Evolutionary conservation across 2,113 vertebrate species (phyloP), one percentile per base, ranked within the genome.

Genomic region (Psittacula cyanocephala): DNA sequence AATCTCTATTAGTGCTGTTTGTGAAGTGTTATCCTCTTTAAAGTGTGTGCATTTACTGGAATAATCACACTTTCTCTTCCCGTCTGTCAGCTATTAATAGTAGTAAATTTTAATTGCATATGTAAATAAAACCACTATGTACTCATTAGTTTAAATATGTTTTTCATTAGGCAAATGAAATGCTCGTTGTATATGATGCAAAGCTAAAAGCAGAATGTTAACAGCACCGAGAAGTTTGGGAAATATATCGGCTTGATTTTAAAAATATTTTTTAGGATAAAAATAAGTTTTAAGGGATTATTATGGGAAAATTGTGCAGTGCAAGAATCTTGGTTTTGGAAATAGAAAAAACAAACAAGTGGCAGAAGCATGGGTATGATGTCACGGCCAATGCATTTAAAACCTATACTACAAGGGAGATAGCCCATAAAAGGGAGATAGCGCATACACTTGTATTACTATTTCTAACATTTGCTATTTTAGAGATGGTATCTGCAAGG

Each of bases 161-260:
- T 97, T 98, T 97, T 97, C 96, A 97, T 98, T 97, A 98, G 83
- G 96, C 96, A 97, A 97, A 98, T 97, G 95, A 97, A 98, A 96
- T 93, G 81, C 91, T 97, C 46, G 29, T 92, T 94, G 91, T 79
- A 49, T 89, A 71, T 89, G 80, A 95, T 95, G 92, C 67, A 96
- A 93, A 67, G 72, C 88, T 94, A 89, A 97, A 97, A 94, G 77
- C 81, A 95, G 94, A 97, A 97, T 89, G 53, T 88, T 94, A 96
- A 96, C 31, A 93, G 76, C 37, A 94, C 69, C 37, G 29, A 91
- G 50, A 15, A 70, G 55, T 81, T 92, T 62, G 35, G 23, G 43
- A 93, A 71, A 50, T 70, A 52, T 41, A 49, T 76, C 81, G 68
- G 75, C 74, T 90, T 74, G 52, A 78, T 88, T 80, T 96, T 7